Evolutionary conservation across 2,113 vertebrate genomes (phyloP), one percentile per base, ranked within the genome.

Genomic region (Myanophis thanlyinensis): DNA sequence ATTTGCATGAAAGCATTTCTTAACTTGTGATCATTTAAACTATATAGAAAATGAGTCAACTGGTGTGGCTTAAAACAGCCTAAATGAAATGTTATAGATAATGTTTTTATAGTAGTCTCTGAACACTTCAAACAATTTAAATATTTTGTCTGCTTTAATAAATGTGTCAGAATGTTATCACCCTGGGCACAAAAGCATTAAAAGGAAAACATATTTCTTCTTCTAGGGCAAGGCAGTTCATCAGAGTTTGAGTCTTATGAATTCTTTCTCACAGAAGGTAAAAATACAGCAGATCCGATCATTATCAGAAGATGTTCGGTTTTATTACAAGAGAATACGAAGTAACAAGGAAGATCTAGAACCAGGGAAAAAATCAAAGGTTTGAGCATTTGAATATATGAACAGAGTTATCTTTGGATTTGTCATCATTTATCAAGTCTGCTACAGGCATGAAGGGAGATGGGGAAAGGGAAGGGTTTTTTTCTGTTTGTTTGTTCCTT

Each of bases 201-300:
- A 1, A 25, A 87, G 23, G 67, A 85, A 49, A 89, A 13, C 30
- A 85, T 92, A 87, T 93, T 85, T 87, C 89, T 85, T 18, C 94
- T 94, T 95, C 88, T 85, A 99, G 99, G 99, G 99, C 8, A 99
- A 99, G 96, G 95, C 98, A 53, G 98, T 99, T 95, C 99, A 99
- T 97, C 99, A 99, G 89, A 98, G 98, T 96, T 98, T 99, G 96
- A 99, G 98, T 96, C 96, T 99, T 89, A 98, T 98, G 97, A 99
- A 98, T 97, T 99, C 99, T 92, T 99, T 99, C 96, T 99, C 99
- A 94, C 99, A 99, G 97, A 99, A 98, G 96, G 99, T 99, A 93
- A 98, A 98, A 95, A 98, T 99, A 93, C 98, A 99, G 85, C 98
- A 99, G 95, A 98, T 99, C 96, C 98, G 98, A 89, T 99, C 99